Percentiles rank a stretch among this genome's conserved stretches.
These are phyloP conservation scores for Polietes domitor DNA, from an alignment of 2,888 invertebrate species.

Conservation along the genomic window DNA sequence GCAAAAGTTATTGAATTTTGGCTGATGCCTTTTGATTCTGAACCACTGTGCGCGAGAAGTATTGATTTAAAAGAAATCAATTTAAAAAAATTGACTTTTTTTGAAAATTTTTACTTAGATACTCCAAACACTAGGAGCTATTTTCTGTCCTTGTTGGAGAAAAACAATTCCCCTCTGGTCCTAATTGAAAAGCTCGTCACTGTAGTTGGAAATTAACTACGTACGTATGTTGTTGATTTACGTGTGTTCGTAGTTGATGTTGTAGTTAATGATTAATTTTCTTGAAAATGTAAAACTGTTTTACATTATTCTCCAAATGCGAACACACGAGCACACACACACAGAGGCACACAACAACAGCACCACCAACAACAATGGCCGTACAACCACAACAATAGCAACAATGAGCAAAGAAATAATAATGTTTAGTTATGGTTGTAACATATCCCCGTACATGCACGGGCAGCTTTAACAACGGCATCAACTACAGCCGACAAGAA, in stretches of 20 bases:
- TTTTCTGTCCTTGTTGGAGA: too few species aligned
- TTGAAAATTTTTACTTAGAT: too few species aligned
- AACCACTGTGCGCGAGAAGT: too few species aligned
- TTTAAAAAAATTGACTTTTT: too few species aligned
- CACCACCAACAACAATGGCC: not conserved
- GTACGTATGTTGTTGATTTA: not conserved
- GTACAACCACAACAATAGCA: not conserved
- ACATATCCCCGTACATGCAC: not conserved
- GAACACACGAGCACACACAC: not conserved
- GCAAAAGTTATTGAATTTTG: too few species aligned
- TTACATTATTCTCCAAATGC: not conserved
- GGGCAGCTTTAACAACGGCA: not conserved
- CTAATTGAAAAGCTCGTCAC: too few species aligned
- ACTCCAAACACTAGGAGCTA: too few species aligned
- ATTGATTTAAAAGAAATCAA: too few species aligned
- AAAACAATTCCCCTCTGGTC: too few species aligned
- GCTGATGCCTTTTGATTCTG: too few species aligned
- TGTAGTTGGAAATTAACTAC: too few species aligned
- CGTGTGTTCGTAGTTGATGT: conserved; percentile 1
- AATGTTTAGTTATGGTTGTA: conserved; percentile 21
- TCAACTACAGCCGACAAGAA: not conserved
- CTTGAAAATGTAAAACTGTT: conserved; percentile 23
- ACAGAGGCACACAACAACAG: not conserved
- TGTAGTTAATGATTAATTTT: conserved; percentile 32
- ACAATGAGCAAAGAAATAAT: conserved; percentile 8